A percentile compares a stretch with the other conserved stretches of the same genome.
Evolutionary conservation across 2,797 vertebrate species (phyloP).

Genomic region (Nannoperca obscura): DNA sequence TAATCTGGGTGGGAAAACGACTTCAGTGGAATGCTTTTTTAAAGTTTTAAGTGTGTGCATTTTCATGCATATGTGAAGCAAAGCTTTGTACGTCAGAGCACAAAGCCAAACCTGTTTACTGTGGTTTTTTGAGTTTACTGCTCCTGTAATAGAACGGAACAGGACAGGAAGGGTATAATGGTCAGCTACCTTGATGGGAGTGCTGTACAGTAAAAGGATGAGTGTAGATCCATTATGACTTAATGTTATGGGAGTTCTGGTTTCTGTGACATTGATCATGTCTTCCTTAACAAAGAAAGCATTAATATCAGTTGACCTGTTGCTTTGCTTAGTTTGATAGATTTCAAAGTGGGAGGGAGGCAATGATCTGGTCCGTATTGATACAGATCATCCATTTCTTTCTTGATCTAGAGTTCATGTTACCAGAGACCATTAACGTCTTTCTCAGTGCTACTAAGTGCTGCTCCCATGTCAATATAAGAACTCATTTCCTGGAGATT

Average conservation of each 20-base stretch:
- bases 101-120: conserved; percentile 39
- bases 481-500: not conserved
- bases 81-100: conserved; percentile 10
- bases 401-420: conserved; percentile 20
- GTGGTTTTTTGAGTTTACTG: conserved; percentile 24
- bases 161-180: conserved; percentile 1
- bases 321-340: not conserved
- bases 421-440: conserved; percentile 12
- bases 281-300: conserved; percentile 4
- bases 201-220: conserved; percentile 11
- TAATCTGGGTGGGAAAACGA: conserved; percentile 63
- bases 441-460: conserved; percentile 23
- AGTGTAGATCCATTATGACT: conserved; percentile 17
- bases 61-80: not conserved
- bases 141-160: not conserved
- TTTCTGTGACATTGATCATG: conserved; percentile 7
- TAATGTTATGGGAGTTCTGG: conserved; percentile 30
- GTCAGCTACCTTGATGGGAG: conserved; percentile 19
- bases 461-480: not conserved
- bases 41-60: not conserved
- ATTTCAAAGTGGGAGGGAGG: not conserved
- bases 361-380: not conserved
- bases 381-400: conserved; percentile 6
- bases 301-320: conserved; percentile 22
- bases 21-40: conserved; percentile 32